Conservation (phyloP, 1,140 invertebrate genomes). For the Bilobella aurantiaca region DNA sequence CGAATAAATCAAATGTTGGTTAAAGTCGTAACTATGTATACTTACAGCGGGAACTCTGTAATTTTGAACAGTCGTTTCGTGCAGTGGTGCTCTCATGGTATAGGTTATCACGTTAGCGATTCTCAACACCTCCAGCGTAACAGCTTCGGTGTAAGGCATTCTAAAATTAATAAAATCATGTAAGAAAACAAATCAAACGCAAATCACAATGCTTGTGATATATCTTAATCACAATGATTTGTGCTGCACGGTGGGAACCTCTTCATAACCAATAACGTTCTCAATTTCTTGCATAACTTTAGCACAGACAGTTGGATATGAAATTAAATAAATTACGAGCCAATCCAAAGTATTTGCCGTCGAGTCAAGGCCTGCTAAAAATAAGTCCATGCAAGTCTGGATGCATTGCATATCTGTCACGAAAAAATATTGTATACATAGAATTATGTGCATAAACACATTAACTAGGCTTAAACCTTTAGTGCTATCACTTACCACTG, state of each 20-base stretch:
- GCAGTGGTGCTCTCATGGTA: constrained; percentile 18
- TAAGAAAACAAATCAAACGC: neutral
- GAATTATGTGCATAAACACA: too few species aligned
- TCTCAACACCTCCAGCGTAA: constrained; percentile 13
- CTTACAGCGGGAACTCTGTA: constrained; percentile 10
- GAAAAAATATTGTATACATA: too few species aligned
- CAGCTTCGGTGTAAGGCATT: constrained; percentile 17
- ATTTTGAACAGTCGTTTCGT: constrained; percentile 9
- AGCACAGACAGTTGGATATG: constrained; percentile 8
- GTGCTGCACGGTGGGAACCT: neutral
- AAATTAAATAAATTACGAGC: constrained; percentile 15
- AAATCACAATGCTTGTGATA: neutral
- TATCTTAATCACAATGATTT: neutral
- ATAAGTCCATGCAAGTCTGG: constrained; percentile 19
- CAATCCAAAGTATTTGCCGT: constrained; percentile 17
- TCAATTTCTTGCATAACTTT: constrained; percentile 18
- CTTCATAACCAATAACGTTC: constrained; percentile 7
- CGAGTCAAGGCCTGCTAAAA: constrained; percentile 16
- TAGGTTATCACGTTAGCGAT: constrained; percentile 16
- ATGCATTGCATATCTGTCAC: constrained; percentile 16
- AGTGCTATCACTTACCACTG: too few species aligned
- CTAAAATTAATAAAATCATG: neutral
- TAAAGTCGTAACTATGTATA: neutral
- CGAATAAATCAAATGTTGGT: neutral
- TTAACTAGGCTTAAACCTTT: too few species aligned